Evolutionary conservation across 2,113 vertebrate genomes (phyloP).

Genomic region (Ifrita kowaldi): DNA sequence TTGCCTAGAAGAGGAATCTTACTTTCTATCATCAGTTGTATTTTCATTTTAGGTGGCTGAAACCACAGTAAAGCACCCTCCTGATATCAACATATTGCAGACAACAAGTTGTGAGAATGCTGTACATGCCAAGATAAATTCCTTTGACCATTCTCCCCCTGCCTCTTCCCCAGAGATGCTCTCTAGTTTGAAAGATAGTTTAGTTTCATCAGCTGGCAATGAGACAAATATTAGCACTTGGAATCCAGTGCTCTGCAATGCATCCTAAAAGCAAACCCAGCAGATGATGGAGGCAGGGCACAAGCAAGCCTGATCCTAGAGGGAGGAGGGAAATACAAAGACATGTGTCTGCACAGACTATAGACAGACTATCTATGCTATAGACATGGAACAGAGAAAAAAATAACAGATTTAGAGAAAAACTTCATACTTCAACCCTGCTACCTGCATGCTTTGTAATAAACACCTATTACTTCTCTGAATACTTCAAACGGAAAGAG

Average conservation of each 20-base stretch:
- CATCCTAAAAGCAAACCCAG: not conserved
- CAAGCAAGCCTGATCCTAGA: not conserved
- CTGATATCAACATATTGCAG: not conserved
- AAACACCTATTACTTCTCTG: not conserved
- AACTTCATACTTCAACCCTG: not conserved
- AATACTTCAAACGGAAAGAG: not conserved
- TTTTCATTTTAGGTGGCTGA: conserved; percentile 20
- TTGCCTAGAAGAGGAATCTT: not conserved
- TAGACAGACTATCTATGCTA: not conserved
- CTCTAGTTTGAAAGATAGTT: not conserved
- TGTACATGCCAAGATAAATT: not conserved
- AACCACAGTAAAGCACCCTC: not conserved
- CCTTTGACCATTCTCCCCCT: not conserved
- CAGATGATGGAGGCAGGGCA: not conserved
- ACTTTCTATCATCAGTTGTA: not conserved
- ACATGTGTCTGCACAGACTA: not conserved
- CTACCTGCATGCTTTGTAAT: not conserved
- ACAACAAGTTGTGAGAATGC: not conserved
- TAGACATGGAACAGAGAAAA: fast-evolving
- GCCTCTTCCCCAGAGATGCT: not conserved
- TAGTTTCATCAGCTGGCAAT: not conserved
- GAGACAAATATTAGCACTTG: not conserved
- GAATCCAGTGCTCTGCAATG: not conserved
- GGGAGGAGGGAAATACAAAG: not conserved
- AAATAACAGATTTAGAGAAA: not conserved